Conservation (phyloP, 2,113 vertebrate species). For the Strigops habroptila region DNA sequence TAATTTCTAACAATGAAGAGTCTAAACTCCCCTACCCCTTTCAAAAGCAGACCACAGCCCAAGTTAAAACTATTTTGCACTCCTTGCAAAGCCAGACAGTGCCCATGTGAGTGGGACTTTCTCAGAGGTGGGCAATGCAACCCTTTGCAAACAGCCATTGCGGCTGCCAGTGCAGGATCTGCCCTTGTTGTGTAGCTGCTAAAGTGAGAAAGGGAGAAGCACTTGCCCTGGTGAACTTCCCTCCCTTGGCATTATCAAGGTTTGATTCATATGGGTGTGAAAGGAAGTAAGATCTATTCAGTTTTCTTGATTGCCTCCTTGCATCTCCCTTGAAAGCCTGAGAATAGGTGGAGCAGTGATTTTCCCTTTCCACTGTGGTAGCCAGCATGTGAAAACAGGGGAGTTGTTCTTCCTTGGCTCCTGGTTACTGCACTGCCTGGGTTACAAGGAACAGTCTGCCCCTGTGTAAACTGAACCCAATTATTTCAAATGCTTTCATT, state of each 20-base stretch:
- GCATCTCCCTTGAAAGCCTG: background rate
- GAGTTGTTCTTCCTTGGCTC: constrained; percentile 22
- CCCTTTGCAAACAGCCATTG: background rate
- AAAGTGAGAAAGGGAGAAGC: background rate
- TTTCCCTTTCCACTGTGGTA: constrained; percentile 21
- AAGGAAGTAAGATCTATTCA: constrained; percentile 15
- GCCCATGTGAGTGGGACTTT: background rate
- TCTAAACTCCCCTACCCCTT: background rate
- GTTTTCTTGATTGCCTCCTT: background rate
- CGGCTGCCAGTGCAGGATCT: background rate
- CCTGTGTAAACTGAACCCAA: background rate
- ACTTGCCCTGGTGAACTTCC: background rate
- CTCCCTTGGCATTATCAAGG: background rate
- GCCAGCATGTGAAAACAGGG: constrained; percentile 9
- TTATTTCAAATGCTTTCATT: background rate
- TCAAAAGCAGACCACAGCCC: background rate
- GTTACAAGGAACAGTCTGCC: background rate
- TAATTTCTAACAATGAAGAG: background rate
- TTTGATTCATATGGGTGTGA: constrained; percentile 31
- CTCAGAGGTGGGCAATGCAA: background rate
- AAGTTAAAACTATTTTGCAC: background rate
- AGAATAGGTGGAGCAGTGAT: constrained; percentile 24
- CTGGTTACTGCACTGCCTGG: background rate
- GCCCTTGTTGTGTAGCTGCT: background rate
- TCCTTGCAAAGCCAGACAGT: background rate